phyloP scores from a whole-genome alignment of 2,113 vertebrate genomes.

The Cisticola juncidis region DNA sequence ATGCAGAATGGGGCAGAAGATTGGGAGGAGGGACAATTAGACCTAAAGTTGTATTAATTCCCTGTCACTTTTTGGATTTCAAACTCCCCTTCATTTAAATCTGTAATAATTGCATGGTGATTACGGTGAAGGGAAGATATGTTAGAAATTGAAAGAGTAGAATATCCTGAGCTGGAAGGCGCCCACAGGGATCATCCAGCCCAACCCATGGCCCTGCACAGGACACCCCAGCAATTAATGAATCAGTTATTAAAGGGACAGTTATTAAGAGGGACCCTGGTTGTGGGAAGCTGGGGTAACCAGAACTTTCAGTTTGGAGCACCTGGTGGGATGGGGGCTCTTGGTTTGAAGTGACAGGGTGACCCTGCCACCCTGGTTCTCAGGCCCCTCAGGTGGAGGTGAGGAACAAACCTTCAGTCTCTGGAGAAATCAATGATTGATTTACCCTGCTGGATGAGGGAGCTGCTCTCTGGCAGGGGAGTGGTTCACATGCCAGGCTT shows the following conservation, averaged over 20 bases:
- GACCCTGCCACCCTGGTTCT: background rate
- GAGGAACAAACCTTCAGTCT: background rate
- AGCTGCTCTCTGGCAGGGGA: background rate
- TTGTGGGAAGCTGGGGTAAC: background rate
- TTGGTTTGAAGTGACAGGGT: background rate
- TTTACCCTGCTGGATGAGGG: background rate
- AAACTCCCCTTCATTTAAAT: background rate
- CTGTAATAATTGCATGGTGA: background rate
- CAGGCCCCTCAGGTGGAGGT: background rate
- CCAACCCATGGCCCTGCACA: background rate
- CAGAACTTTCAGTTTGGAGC: background rate
- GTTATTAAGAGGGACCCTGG: too few relatives aligned
- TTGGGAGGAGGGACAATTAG: background rate
- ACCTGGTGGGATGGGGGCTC: background rate
- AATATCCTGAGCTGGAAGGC: background rate
- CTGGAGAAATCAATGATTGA: background rate
- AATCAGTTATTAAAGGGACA: background rate
- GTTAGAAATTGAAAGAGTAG: background rate
- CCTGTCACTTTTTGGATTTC: background rate
- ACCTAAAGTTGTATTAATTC: background rate
- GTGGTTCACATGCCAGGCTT: accelerated
- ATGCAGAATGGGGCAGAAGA: background rate
- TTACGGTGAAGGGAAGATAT: background rate
- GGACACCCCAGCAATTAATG: background rate
- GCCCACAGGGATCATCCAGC: background rate